Percentiles rank a stretch among this genome's conserved stretches.
Conservation (phyloP, 2,797 vertebrate genomes). For the Micrastur ruficollis region DNA sequence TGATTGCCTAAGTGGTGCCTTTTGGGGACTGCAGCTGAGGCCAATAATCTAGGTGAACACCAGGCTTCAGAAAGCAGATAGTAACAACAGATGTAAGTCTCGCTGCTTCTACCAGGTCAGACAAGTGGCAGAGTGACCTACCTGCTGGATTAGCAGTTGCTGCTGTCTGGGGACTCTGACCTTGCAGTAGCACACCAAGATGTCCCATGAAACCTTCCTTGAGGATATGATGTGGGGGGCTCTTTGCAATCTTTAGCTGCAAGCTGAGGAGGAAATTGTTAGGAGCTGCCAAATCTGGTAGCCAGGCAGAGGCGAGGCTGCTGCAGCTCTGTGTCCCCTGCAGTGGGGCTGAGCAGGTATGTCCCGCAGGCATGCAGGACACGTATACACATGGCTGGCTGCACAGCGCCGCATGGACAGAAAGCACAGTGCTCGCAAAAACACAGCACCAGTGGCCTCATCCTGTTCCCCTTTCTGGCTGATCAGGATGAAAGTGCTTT, state of each 20-base stretch:
- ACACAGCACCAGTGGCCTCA: neutral
- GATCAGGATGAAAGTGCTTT: neutral
- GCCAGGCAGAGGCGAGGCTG: neutral
- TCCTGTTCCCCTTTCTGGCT: neutral
- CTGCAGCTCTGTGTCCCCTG: neutral
- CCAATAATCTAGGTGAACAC: neutral
- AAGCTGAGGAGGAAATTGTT: neutral
- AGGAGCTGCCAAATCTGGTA: neutral
- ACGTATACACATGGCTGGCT: rapidly evolving
- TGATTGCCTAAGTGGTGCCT: neutral
- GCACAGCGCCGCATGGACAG: neutral
- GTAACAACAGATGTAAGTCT: neutral
- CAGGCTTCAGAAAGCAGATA: neutral
- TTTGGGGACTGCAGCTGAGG: neutral
- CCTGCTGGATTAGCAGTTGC: neutral
- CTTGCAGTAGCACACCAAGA: neutral
- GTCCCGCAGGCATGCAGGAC: neutral
- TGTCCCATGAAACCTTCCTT: neutral
- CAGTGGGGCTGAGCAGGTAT: neutral
- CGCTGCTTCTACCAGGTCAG: neutral
- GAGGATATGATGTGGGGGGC: neutral
- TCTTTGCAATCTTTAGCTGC: neutral
- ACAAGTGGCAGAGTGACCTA: neutral
- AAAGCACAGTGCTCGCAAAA: neutral
- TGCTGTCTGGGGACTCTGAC: neutral